Evolutionary conservation across 2,113 vertebrate genomes (phyloP).

Genomic region (Lepus timidus): DNA sequence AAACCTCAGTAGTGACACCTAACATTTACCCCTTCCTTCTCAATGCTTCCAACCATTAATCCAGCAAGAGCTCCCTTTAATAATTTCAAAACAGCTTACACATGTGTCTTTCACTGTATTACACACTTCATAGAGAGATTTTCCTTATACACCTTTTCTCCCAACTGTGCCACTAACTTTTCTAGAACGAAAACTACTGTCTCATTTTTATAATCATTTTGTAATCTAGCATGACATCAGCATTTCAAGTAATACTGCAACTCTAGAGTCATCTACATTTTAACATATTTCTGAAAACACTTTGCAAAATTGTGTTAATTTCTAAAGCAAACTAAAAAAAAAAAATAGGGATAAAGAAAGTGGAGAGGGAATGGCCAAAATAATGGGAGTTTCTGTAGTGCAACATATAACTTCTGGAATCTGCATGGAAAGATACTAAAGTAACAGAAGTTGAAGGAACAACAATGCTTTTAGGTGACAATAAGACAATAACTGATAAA

Average conservation of each 20-base stretch:
- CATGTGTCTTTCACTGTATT: not conserved
- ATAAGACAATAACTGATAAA: not conserved
- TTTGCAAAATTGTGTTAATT: not conserved
- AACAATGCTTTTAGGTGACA: not conserved
- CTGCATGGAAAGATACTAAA: not conserved
- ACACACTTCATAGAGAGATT: not conserved
- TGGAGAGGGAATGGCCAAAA: not conserved
- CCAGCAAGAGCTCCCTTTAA: not conserved
- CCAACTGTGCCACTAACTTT: not conserved
- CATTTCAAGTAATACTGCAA: not conserved
- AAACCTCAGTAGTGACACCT: not conserved
- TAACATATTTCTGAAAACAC: not conserved
- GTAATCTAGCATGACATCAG: not conserved
- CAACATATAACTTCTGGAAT: not conserved
- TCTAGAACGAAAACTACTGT: constrained; percentile 32
- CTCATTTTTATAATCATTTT: constrained; percentile 8
- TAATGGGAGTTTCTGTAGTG: not conserved
- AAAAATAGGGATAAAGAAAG: not conserved
- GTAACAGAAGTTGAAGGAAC: not conserved
- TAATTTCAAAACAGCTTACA: not conserved
- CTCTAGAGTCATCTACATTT: not conserved
- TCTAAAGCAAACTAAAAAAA: not conserved
- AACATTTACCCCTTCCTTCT: not conserved
- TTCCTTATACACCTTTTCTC: not conserved
- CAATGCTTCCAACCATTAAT: not conserved